Evolutionary conservation across 2,888 invertebrate genomes (phyloP).

Genomic region (Noctua janthina): DNA sequence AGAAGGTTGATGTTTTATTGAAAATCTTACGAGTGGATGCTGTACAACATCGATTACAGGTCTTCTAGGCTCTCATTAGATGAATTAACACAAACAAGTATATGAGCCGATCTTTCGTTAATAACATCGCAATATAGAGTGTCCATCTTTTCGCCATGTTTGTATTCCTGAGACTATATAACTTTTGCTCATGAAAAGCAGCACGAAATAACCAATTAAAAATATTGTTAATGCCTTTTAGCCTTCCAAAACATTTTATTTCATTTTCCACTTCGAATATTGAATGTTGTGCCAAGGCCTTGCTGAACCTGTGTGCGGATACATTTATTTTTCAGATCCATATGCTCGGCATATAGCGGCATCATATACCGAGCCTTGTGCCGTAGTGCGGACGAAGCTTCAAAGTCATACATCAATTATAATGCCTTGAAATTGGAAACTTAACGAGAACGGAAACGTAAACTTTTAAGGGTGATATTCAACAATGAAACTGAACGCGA

Average conservation of each 20-base stretch:
- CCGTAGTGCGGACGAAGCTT: constrained; percentile 19
- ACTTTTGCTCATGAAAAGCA: not conserved
- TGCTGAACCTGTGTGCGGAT: constrained; percentile 18
- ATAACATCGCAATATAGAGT: not conserved
- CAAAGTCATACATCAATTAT: constrained; percentile 29
- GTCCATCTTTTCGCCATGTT: not conserved
- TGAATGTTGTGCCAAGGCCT: constrained; percentile 32
- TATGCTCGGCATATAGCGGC: constrained; percentile 3
- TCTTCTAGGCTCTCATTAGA: not conserved
- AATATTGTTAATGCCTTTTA: not conserved
- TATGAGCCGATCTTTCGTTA: not conserved
- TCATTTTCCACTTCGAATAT: constrained; percentile 29
- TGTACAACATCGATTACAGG: no score
- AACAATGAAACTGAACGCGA: not conserved
- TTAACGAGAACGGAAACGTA: constrained; percentile 5
- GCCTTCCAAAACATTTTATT: not conserved
- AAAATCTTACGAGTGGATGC: not conserved
- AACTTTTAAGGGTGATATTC: not conserved
- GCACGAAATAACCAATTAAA: not conserved
- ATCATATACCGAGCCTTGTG: constrained; percentile 3
- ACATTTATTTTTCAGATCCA: constrained; percentile 50
- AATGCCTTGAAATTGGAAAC: not conserved
- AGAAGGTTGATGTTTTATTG: not conserved
- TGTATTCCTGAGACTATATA: not conserved
- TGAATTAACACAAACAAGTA: not conserved